phyloP scores from a whole-genome alignment of 1,140 invertebrate genomes.

The Heliconius melpomene region DNA sequence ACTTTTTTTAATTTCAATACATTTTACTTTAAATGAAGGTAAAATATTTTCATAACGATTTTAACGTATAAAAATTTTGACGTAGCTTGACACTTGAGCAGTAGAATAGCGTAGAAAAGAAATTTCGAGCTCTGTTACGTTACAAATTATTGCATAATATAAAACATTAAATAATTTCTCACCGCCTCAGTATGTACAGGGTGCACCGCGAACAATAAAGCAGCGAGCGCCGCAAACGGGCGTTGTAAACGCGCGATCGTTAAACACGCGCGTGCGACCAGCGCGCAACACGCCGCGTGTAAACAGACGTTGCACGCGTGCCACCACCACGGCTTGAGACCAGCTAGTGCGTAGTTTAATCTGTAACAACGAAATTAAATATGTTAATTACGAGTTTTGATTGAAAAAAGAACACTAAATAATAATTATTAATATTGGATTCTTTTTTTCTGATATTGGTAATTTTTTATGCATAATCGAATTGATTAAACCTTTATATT shows the following conservation, averaged over 20 bases:
- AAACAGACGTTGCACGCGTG: slow-evolving; percentile 89
- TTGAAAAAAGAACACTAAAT: background rate
- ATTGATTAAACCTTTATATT: no score
- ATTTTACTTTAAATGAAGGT: no score
- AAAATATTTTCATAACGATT: no score
- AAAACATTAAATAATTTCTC: slow-evolving; percentile 65
- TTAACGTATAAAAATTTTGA: no score
- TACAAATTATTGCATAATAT: background rate
- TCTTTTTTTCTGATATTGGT: no score
- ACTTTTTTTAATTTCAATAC: no score
- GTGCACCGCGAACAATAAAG: slow-evolving; percentile 92
- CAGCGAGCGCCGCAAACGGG: slow-evolving; percentile 85
- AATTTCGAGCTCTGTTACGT: no score
- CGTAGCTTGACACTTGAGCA: no score
- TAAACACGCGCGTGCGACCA: slow-evolving; percentile 87
- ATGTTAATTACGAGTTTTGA: background rate
- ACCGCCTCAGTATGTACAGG: slow-evolving; percentile 95
- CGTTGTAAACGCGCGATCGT: slow-evolving; percentile 85
- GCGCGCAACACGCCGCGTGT: slow-evolving; percentile 86
- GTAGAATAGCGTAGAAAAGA: no score
- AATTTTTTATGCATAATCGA: no score
- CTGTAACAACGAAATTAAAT: slow-evolving; percentile 81
- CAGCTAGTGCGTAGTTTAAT: slow-evolving; percentile 86
- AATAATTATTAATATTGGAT: no score
- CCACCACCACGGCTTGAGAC: slow-evolving; percentile 88